Conservation (phyloP, 2,113 vertebrate genomes). For the Siniperca knerii region DNA sequence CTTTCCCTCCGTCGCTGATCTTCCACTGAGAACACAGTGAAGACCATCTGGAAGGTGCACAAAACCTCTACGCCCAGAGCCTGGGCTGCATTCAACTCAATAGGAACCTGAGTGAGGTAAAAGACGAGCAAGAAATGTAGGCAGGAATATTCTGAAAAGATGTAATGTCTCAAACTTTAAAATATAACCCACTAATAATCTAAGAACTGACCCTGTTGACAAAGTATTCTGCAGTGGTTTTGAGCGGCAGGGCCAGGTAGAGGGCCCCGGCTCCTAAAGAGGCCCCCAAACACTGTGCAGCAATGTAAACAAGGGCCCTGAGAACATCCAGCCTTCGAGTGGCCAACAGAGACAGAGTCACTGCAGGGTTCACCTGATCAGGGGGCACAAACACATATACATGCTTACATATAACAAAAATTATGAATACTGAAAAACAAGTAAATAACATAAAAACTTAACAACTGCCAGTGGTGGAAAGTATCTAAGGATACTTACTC, state of each 20-base stretch:
- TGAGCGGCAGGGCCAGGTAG: slow-evolving; percentile 76
- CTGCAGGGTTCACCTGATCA: slow-evolving; percentile 86
- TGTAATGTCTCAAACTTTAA: background rate
- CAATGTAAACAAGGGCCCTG: slow-evolving; percentile 71
- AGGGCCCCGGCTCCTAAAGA: slow-evolving; percentile 80
- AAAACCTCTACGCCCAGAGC: slow-evolving; percentile 86
- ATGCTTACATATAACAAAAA: background rate
- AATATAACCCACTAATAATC: background rate
- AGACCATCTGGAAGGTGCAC: slow-evolving; percentile 88
- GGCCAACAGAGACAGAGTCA: slow-evolving; percentile 87
- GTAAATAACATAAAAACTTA: background rate
- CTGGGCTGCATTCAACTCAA: slow-evolving; percentile 81
- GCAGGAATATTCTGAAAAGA: background rate
- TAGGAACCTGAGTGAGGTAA: slow-evolving; percentile 76
- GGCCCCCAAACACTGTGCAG: slow-evolving; percentile 87
- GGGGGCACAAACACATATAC: slow-evolving; percentile 16
- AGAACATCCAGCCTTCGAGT: slow-evolving; percentile 84
- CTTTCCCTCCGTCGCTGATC: slow-evolving; percentile 77
- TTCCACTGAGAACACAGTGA: slow-evolving; percentile 84
- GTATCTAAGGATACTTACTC: background rate
- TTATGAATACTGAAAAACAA: background rate
- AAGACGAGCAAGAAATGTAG: background rate
- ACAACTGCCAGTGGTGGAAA: background rate
- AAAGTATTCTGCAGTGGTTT: slow-evolving; percentile 74
- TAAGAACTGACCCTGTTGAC: slow-evolving; percentile 82